Base-by-base conservation (phyloP, 2,888 invertebrate genomes). In the Epirrita christyi region DNA sequence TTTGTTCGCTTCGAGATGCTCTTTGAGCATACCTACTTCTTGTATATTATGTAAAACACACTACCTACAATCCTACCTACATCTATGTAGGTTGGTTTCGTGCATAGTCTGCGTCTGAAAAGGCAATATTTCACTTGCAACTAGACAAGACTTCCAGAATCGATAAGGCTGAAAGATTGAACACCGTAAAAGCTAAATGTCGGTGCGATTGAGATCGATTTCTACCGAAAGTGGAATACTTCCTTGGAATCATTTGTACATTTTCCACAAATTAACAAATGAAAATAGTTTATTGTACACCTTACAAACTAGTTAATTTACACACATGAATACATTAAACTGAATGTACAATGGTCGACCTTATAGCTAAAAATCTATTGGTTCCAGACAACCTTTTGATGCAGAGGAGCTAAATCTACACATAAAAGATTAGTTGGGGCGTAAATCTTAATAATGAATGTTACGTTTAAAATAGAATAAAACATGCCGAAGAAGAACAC, bases 1-100 rank as follows among this genome's bases (percentile, higher is more conserved):
- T 77, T 80, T 78, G 72, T 70, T 74, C 63, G 64, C 66, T 73
- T 74, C 71, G 73, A 73, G 2, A 27, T 36, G 44, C 41, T 56
- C 54, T 55, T 56, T 49, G 54, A 53, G 40, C 10, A 38, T 53
- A 47, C 52, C 13, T 38, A 50, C 55, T 52, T 36, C 4, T 2
- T 21, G 21, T 21, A 2, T 21, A 2, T 21, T n/a, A n/a, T n/a
- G n/a, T n/a, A n/a, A n/a, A n/a, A 21, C 21, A 3, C 21, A 3
- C 4, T 21, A 21, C 21, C 2, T 3, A 21, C 21, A 11, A 6
- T n/a, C 11, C 36, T 52, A 47, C 55, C 36, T 50, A 28, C 21
- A 45, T 7, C 27, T 46, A 32, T 37, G 36, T 48, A 43, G 45
- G 34, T 54, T 13, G 13, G 52, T 36, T 53, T 37, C 32, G 29